These are phyloP conservation scores for Orientallactaga sibirica DNA, from an alignment of 2,797 vertebrate genomes.

Conservation along the genomic window DNA sequence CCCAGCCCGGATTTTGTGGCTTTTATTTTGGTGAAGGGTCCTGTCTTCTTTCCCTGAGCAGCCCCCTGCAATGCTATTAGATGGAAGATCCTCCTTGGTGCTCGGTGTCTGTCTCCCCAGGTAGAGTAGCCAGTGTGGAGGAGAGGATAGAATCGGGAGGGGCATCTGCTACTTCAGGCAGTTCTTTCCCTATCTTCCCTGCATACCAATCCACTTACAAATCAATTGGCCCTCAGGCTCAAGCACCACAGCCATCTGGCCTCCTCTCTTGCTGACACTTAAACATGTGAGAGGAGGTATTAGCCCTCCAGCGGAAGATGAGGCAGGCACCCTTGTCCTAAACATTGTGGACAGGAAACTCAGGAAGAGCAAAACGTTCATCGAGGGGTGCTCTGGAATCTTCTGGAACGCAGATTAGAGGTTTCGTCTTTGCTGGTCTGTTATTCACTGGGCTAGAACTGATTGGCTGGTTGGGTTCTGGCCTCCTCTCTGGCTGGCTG, in stretches of 20 bases:
- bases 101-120: not conserved
- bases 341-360: not conserved
- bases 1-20: conserved; percentile 2
- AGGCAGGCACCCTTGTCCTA: not conserved
- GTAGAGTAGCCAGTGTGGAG: not conserved
- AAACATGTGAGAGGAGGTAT: conserved; percentile 65
- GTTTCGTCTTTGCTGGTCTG: not conserved
- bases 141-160: not conserved
- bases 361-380: not conserved
- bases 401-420: not conserved
- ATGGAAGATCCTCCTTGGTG: not conserved
- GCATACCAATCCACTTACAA: conserved; percentile 88
- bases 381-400: not conserved
- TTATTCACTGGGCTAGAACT: not conserved
- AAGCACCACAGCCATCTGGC: conserved; percentile 87
- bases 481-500: not conserved
- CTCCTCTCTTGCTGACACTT: conserved; percentile 85
- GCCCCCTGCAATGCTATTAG: not conserved
- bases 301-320: conserved; percentile 5
- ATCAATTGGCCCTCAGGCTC: conserved; percentile 79
- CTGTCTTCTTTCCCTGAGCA: not conserved
- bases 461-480: not conserved
- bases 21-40: conserved; percentile 12
- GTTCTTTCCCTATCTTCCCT: conserved; percentile 83
- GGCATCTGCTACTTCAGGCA: not conserved